These are phyloP conservation scores for Rutpela maculata DNA, from an alignment of 2,888 invertebrate species.

Conservation along the genomic window DNA sequence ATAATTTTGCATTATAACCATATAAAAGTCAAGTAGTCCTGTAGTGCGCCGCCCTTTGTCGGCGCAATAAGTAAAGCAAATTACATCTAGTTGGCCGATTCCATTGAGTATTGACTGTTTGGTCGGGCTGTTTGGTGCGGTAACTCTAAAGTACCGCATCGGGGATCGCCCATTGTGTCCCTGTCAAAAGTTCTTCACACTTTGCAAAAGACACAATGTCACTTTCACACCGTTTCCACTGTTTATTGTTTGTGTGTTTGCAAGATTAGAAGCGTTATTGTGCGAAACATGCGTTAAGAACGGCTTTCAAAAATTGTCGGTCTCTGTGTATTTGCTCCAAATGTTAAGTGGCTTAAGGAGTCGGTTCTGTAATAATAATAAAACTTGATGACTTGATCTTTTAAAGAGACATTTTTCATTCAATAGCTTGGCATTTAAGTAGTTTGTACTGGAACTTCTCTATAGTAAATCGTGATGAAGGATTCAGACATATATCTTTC, in stretches of 20 bases:
- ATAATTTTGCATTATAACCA: constrained; percentile 42
- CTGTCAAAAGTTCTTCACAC: constrained; percentile 72
- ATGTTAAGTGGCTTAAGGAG: constrained; percentile 49
- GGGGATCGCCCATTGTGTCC: constrained; percentile 68
- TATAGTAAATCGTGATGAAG: background rate
- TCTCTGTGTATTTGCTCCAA: constrained; percentile 39
- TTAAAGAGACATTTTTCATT: constrained; percentile 30
- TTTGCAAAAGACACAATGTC: constrained; percentile 72
- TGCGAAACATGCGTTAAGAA: constrained; percentile 47
- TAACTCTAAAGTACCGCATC: constrained; percentile 72
- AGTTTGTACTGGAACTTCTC: background rate
- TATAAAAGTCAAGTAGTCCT: constrained; percentile 53
- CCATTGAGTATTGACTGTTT: constrained; percentile 66
- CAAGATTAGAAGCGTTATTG: constrained; percentile 64
- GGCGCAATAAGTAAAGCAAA: constrained; percentile 68
- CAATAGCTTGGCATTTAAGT: background rate
- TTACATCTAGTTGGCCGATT: constrained; percentile 69
- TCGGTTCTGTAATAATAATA: constrained; percentile 18
- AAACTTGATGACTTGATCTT: constrained; percentile 52
- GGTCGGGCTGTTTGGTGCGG: constrained; percentile 66
- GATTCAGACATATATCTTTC: too few relatives aligned
- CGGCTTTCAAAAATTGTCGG: constrained; percentile 19
- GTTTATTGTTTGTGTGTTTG: constrained; percentile 72
- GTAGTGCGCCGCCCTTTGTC: constrained; percentile 62
- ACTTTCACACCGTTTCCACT: constrained; percentile 71